These are phyloP conservation scores for Xyrauchen texanus DNA, from an alignment of 2,113 vertebrate genomes.

Conservation along the genomic window DNA sequence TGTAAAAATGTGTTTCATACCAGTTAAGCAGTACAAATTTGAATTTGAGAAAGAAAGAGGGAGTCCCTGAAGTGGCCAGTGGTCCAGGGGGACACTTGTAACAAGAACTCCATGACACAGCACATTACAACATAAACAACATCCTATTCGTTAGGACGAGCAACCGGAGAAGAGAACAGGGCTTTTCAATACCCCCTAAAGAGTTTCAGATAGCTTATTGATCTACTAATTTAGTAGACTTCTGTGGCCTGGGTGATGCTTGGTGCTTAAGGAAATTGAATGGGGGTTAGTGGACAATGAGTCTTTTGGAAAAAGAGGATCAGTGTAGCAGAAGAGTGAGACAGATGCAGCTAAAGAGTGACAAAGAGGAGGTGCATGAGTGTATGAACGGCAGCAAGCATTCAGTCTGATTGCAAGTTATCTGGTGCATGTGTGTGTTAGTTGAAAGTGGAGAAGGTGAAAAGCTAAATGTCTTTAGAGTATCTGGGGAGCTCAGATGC, in stretches of 20 bases:
- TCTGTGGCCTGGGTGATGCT: slow-evolving; percentile 68
- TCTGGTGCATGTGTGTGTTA: slow-evolving; percentile 24
- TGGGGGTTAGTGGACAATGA: slow-evolving; percentile 62
- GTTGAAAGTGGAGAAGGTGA: slow-evolving; percentile 35
- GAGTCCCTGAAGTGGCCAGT: slow-evolving; percentile 71
- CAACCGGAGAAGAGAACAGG: slow-evolving; percentile 73
- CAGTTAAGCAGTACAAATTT: slow-evolving; percentile 30
- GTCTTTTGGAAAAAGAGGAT: slow-evolving; percentile 44
- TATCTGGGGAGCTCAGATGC: slow-evolving; percentile 23
- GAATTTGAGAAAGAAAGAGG: slow-evolving; percentile 10
- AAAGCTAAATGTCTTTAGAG: slow-evolving; percentile 36
- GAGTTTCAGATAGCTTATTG: slow-evolving; percentile 81
- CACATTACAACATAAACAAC: slow-evolving; percentile 84
- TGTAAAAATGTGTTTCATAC: slow-evolving; percentile 1
- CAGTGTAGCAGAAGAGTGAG: slow-evolving; percentile 25
- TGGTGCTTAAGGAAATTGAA: slow-evolving; percentile 77
- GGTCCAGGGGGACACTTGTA: slow-evolving; percentile 71
- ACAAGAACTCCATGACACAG: slow-evolving; percentile 75
- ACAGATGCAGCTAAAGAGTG: neutral
- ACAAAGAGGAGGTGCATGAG: slow-evolving; percentile 5
- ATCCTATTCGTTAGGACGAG: slow-evolving; percentile 82
- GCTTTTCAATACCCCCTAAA: slow-evolving; percentile 75
- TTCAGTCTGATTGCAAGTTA: slow-evolving; percentile 9
- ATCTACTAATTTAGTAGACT: slow-evolving; percentile 80
- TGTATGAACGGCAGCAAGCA: slow-evolving; percentile 20